Conservation (phyloP, 2,113 vertebrate species). For the Ranitomeya imitator region DNA sequence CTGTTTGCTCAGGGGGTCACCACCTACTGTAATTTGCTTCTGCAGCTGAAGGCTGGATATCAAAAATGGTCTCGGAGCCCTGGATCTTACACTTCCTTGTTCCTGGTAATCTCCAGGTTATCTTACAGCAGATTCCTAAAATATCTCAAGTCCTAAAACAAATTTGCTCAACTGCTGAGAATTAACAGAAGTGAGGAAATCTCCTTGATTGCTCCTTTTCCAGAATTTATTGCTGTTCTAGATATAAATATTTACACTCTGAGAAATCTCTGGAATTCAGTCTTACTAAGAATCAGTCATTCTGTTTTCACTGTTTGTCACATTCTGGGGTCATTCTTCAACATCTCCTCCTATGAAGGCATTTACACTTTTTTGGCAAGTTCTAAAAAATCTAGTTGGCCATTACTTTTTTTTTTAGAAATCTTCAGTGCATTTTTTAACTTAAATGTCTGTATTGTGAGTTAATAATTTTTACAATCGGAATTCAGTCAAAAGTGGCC, state of each 20-base stretch:
- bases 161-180: background rate
- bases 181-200: constrained; percentile 18
- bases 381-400: too few relatives aligned
- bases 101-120: background rate
- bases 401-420: too few relatives aligned
- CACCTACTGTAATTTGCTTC: constrained; percentile 36
- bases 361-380: too few relatives aligned
- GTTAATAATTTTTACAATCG: too few relatives aligned
- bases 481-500: too few relatives aligned
- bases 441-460: too few relatives aligned
- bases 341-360: background rate
- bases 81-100: background rate
- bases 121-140: background rate
- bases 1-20: background rate
- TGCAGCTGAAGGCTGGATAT: constrained; percentile 38
- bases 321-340: background rate
- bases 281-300: too few relatives aligned
- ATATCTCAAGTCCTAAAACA: background rate
- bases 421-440: too few relatives aligned
- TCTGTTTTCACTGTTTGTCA: background rate
- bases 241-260: background rate
- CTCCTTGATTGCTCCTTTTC: background rate
- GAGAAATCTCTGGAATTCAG: background rate
- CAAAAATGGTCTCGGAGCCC: background rate
- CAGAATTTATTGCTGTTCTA: background rate